Base-by-base conservation (phyloP, 2,797 vertebrate genomes). In the Peromyscus eremicus region DNA sequence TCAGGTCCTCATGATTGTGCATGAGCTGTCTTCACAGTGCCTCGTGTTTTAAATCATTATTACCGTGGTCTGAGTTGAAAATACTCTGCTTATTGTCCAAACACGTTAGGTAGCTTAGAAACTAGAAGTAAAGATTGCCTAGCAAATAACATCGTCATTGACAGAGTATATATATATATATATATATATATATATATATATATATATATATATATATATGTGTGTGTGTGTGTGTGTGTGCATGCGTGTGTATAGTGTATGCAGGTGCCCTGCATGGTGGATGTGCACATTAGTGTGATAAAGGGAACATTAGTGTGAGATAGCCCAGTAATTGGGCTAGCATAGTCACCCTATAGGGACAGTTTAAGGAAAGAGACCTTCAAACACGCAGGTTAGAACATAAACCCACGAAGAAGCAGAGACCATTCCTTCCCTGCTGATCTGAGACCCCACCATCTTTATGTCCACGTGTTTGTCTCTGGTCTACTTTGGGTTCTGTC, bases 401-500 rank as follows among this genome's bases (percentile, higher is more conserved):
- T 71, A 49, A 71, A 52, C 34, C 21, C 49, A 11, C 6, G n/a
- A 40, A 32, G n/a, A 88, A 32, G 25, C 90, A 64, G 27, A 82
- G 32, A 43, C 46, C 19, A 40, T 91, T 80, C 25, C 86, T 73
- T 93, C 5, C 70, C 12, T 0, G 1, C 43, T 83, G 86, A 66
- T 80, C 83, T 83, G 66, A 97, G 95, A 93, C 80, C 77, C 13
- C 17, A 21, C 57, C 6, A 37, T 60, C 66, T 95, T 90, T 52
- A 49, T 37, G 5, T 34, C 16, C 1, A 0, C 19, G 43, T 17
- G 0, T 71, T 49, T 93, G 75, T 92, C 52, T 80, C 27, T 80
- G 21, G 75, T 91, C 49, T 71, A 11, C 46, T 68, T 46, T 85
- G 73, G 27, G 62, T 34, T 77, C 75, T 89, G 2, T 91, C n/a